Conservation (phyloP, 2,113 vertebrate species). For the Rhea pennata region DNA sequence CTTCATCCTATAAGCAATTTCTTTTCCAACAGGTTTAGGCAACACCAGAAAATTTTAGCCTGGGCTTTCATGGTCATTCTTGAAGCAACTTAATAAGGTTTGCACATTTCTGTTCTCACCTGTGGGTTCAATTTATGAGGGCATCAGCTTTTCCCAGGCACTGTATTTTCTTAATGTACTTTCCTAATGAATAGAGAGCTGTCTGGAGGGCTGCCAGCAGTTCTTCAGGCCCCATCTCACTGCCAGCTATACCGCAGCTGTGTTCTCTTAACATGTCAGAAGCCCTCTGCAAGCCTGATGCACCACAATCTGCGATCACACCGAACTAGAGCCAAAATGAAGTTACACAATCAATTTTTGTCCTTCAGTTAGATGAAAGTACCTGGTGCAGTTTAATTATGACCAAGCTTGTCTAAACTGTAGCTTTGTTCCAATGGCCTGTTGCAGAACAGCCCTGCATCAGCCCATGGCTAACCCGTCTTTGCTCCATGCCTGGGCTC, state of each 20-base stretch:
- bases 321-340: not conserved
- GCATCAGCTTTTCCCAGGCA: not conserved
- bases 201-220: not conserved
- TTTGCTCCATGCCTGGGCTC: not conserved
- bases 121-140: not conserved
- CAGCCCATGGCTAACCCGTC: not conserved
- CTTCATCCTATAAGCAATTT: not conserved
- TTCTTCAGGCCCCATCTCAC: too few relatives aligned
- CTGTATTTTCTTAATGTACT: not conserved
- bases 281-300: not conserved
- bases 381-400: not conserved
- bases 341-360: not conserved
- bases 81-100: not conserved
- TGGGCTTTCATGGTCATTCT: not conserved
- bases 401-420: too few relatives aligned
- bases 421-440: not conserved
- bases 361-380: not conserved
- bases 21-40: not conserved
- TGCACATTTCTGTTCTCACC: not conserved
- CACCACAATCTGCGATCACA: too few relatives aligned
- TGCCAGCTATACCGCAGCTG: fast-evolving
- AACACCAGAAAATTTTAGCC: not conserved
- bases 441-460: not conserved
- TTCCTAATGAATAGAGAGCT: not conserved
- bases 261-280: not conserved